These are phyloP conservation scores for Lordiphosa clarofinis DNA, from an alignment of 1,140 invertebrate species.

Conservation along the genomic window DNA sequence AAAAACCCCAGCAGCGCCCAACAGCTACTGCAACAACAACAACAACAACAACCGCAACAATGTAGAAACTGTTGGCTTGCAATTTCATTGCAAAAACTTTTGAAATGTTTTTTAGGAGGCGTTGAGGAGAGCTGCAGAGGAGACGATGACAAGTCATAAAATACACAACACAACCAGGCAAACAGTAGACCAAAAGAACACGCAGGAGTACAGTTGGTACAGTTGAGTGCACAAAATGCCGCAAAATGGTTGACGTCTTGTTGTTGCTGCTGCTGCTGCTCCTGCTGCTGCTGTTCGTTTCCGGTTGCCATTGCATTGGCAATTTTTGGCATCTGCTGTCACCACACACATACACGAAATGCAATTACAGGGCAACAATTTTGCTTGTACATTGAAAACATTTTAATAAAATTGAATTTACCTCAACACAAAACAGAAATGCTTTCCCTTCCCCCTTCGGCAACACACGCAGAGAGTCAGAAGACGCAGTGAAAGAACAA, in stretches of 20 bases:
- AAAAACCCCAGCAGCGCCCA: conserved; percentile 24
- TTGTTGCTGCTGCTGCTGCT: conserved; percentile 22
- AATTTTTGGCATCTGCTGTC: conserved; percentile 61
- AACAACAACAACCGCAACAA: conserved; percentile 21
- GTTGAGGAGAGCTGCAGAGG: conserved; percentile 1
- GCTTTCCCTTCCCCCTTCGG: neutral
- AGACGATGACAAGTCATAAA: conserved; percentile 61
- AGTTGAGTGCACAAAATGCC: conserved; percentile 55
- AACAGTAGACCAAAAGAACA: conserved; percentile 32
- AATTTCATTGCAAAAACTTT: conserved; percentile 56
- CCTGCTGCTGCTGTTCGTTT: conserved; percentile 36
- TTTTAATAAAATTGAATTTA: conserved; percentile 48
- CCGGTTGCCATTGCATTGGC: conserved; percentile 51
- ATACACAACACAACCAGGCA: conserved; percentile 49
- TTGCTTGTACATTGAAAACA: conserved; percentile 40
- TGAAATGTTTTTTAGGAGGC: conserved; percentile 26
- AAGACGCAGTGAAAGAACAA: conserved; percentile 8
- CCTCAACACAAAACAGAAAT: neutral
- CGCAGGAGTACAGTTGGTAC: conserved; percentile 34
- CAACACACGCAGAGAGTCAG: too few species aligned
- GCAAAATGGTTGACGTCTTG: conserved; percentile 55
- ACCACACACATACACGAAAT: conserved; percentile 39
- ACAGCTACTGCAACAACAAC: conserved; percentile 9
- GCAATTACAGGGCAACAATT: conserved; percentile 29
- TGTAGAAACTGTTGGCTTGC: conserved; percentile 43